Conservation (phyloP, 2,888 invertebrate genomes). For the Bhutanitis thaidina region DNA sequence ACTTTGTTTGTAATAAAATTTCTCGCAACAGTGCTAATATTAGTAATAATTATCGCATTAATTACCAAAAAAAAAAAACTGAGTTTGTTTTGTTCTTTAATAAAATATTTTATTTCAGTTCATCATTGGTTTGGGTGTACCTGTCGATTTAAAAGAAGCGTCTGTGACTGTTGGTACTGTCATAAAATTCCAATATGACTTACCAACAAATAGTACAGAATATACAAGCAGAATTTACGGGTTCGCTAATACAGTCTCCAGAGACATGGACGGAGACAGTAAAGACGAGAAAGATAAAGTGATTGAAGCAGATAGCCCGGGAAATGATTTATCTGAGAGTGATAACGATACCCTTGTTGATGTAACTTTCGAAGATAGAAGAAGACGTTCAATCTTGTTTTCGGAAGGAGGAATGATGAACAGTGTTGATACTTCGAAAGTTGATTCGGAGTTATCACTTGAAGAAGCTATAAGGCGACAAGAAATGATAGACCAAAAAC, state of each 20-base stretch:
- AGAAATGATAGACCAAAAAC: slow-evolving; percentile 64
- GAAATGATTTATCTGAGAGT: slow-evolving; percentile 33
- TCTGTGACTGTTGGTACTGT: slow-evolving; percentile 83
- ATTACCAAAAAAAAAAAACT: too few species aligned
- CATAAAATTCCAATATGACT: slow-evolving; percentile 83
- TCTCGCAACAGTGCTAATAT: too few species aligned
- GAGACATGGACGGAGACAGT: slow-evolving; percentile 54
- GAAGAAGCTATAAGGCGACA: slow-evolving; percentile 72
- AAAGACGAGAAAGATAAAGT: slow-evolving; percentile 29
- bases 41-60: too few species aligned
- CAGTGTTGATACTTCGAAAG: slow-evolving; percentile 30
- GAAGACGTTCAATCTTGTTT: slow-evolving; percentile 51
- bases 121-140: slow-evolving; percentile 83
- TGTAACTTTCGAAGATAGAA: slow-evolving; percentile 60
- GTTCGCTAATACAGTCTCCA: slow-evolving; percentile 60
- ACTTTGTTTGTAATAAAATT: too few species aligned
- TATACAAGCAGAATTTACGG: slow-evolving; percentile 77
- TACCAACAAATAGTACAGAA: slow-evolving; percentile 82
- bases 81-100: too few species aligned
- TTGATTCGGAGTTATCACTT: slow-evolving; percentile 50
- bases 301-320: slow-evolving; percentile 29
- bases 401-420: slow-evolving; percentile 55
- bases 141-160: slow-evolving; percentile 81
- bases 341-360: slow-evolving; percentile 60
- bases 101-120: slow-evolving; percentile 64